Base-by-base conservation (phyloP, 2,888 invertebrate genomes). In the Iselma pallidipennis region DNA sequence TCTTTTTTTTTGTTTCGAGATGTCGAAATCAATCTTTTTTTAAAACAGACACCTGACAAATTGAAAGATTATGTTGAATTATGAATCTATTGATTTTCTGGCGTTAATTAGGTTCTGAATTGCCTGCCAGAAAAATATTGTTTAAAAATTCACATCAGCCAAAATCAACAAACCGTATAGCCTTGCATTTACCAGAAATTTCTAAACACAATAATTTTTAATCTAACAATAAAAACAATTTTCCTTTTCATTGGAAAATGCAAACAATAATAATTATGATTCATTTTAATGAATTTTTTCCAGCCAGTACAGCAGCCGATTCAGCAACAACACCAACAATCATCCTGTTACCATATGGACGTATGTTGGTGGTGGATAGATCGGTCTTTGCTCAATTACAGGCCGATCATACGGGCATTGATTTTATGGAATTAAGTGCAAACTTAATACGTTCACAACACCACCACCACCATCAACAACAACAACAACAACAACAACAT, bases 361-460 rank as follows among this genome's bases (percentile, higher is more conserved):
- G 85, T 65, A 85, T 85, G 85, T 78, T 85, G 49, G 85, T 85
- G 26, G 85, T 85, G 16, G 85, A 85, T 69, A 81, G 85, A 42
- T 81, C 82, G n/a, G 82, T 85, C 53, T 83, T 85, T 66, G 82
- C 82, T 9, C 84, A 84, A 67, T 79, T 85, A 25, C 84, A 83
- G 76, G 75, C 78, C 16, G 79, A 79, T 65, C 72, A 76, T 33
- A 72, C 77, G 67, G 84, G 85, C 45, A 75, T 85, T 60, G 85
- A 85, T 68, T 76, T 85, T 57, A 82, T 85, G 74, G 84, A 85
- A 71, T 76, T 85, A 28, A 83, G 84, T 21, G 83, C 84, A 56
- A 84, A 82, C 67, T 77, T 85, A 16, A 82, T 85, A 50, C 78
- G 83, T 3, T 80, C 83, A 2, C 84, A 83, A 62, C 72, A 74